These are phyloP conservation scores for Julus scanicus DNA, from an alignment of 2,888 invertebrate species.

Conservation along the genomic window DNA sequence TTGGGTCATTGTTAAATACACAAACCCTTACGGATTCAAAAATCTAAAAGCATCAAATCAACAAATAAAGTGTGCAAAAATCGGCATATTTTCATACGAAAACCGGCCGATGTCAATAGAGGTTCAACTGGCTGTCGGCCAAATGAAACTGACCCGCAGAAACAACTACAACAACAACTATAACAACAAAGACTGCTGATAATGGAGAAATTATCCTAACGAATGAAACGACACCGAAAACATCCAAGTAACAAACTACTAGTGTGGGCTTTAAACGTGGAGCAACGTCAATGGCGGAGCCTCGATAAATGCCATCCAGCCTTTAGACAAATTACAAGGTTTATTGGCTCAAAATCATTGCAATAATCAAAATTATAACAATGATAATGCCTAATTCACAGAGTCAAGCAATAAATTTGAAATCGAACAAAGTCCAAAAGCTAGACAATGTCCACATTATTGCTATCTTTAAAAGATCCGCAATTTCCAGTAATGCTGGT, in stretches of 20 bases:
- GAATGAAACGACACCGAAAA: slow-evolving; percentile 2
- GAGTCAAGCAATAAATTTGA: not conserved
- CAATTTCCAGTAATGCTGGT: no score
- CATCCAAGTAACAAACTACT: not conserved
- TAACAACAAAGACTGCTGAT: not conserved
- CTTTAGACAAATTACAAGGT: no score
- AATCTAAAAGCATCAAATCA: slow-evolving; percentile 3
- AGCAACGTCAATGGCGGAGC: not conserved
- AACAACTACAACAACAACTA: not conserved
- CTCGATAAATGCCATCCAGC: not conserved
- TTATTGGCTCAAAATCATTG: not conserved
- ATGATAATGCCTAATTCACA: no score
- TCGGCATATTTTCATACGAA: not conserved
- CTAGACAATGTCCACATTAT: not conserved
- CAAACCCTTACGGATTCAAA: slow-evolving; percentile 39
- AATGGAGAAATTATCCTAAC: not conserved
- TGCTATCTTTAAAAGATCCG: not conserved
- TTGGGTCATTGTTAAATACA: slow-evolving; percentile 17
- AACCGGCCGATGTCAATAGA: not conserved
- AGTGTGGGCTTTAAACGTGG: not conserved
- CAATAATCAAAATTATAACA: not conserved
- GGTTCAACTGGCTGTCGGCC: not conserved
- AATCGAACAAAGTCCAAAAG: not conserved
- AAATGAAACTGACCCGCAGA: not conserved
- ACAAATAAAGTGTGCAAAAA: slow-evolving; percentile 7